These are phyloP conservation scores for Helicoverpa assulta DNA, from an alignment of 2,888 invertebrate species.

Conservation along the genomic window DNA sequence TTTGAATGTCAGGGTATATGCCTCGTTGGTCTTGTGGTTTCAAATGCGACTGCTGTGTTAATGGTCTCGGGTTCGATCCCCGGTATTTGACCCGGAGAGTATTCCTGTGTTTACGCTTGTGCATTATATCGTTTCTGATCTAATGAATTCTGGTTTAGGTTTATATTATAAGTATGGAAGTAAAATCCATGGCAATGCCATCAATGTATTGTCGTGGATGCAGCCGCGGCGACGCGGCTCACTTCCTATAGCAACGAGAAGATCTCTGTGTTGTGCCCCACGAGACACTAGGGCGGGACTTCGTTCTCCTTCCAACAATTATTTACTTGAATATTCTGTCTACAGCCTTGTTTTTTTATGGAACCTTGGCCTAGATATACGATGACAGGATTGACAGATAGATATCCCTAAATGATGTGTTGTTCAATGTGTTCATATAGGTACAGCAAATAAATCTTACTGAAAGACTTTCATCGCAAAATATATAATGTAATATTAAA, in stretches of 20 bases:
- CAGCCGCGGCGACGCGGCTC: conserved; percentile 63
- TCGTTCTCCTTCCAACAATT: conserved; percentile 91
- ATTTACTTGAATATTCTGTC: background rate
- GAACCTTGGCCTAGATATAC: background rate
- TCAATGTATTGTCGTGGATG: conserved; percentile 74
- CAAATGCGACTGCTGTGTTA: background rate
- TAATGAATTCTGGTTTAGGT: too few species aligned
- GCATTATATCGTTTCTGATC: too few species aligned
- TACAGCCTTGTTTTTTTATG: background rate
- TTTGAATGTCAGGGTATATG: background rate
- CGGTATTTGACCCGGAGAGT: background rate
- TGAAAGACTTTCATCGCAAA: background rate
- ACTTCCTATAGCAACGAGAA: conserved; percentile 86
- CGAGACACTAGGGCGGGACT: conserved; percentile 84
- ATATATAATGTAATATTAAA: background rate
- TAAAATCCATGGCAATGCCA: conserved; percentile 73
- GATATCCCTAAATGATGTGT: too few species aligned
- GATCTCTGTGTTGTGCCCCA: conserved; percentile 90
- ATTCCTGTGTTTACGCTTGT: too few species aligned
- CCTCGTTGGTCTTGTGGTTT: conserved; percentile 10
- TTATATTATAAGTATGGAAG: conserved; percentile 70
- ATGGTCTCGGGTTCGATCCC: conserved; percentile 18
- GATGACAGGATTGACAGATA: too few species aligned
- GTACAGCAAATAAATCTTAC: too few species aligned
- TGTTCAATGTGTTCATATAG: too few species aligned